These are phyloP conservation scores for Alviniconcha strummeri DNA, from an alignment of 2,888 invertebrate genomes.

Conservation along the genomic window DNA sequence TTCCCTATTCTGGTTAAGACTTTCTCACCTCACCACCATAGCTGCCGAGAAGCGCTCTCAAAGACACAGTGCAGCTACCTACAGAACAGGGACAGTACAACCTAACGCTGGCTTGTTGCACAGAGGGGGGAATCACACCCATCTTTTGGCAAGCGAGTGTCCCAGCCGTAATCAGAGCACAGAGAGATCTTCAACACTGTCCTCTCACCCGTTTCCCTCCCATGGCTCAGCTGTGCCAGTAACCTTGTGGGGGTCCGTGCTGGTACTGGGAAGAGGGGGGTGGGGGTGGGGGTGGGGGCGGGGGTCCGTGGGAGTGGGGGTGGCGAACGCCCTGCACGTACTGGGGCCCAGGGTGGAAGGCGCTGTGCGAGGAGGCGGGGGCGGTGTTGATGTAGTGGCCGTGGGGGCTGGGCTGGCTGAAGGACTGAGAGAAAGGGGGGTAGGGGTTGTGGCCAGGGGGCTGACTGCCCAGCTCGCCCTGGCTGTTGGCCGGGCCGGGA, in stretches of 20 bases:
- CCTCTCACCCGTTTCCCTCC: background rate
- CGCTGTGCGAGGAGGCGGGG: conserved; percentile 33
- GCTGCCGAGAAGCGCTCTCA: too few relatives aligned
- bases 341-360: conserved; percentile 31
- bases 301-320: conserved; percentile 33
- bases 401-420: conserved; percentile 21
- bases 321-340: conserved; percentile 29
- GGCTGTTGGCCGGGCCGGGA: conserved; percentile 4
- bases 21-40: too few relatives aligned
- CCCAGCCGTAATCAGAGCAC: background rate
- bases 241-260: conserved; percentile 30
- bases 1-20: too few relatives aligned
- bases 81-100: too few relatives aligned
- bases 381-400: conserved; percentile 23
- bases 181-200: background rate
- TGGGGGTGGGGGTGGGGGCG: conserved; percentile 29
- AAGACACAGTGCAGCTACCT: too few relatives aligned
- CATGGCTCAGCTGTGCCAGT: conserved; percentile 26
- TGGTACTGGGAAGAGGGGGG: conserved; percentile 36
- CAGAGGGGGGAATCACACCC: too few relatives aligned
- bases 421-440: conserved; percentile 30
- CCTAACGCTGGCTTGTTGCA: too few relatives aligned
- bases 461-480: conserved; percentile 21
- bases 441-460: conserved; percentile 17
- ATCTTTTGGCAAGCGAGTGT: too few relatives aligned